Evolutionary conservation across 2,113 vertebrate species (phyloP), one percentile per base, ranked within the genome.

Genomic region (Herpetotheres cachinnans): DNA sequence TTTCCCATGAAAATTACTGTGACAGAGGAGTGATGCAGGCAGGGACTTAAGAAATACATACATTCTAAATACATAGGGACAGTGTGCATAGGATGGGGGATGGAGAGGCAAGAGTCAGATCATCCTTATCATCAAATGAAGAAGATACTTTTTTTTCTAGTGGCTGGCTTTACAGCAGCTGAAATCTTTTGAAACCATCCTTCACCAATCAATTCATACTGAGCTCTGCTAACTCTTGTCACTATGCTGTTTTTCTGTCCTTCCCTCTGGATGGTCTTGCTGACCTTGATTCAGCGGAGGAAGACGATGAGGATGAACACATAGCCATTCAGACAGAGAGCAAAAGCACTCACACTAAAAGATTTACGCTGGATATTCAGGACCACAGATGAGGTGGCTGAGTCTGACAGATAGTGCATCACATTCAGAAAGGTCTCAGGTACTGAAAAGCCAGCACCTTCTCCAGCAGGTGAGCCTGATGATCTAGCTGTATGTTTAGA

Each of bases 1-100:
- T 88, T 95, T 83, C 46, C 79, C 89, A 83, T 89, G 71, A 95
- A 96, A 95, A 95, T 89, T 86, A 92, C 89, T 87, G 84, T 95
- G 81, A 93, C 52, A 79, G 80, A 93, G 61, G 13, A 86, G 26
- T 29, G 52, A 93, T 94, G 44, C 77, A 62, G 81, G 69, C 73
- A 95, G 49, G 65, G 49, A 87, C 61, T 93, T 93, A 65, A 89
- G 46, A 90, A 86, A 92, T 77, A 67, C 17, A 72, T 84, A 50
- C 26, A 52, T 59, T 89, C 40, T 56, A 86, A 86, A 89, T 65
- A 55, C 47, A 55, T 8, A 82, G 16, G 36, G 47, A 32, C 58
- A 65, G 8, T 27, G 34, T 77, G 34, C 47, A 67, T 30, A 14
- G 26, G 13, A 32, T 74, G 56, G 65, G 6, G 21, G 61, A 82